Conservation (phyloP, 2,888 invertebrate genomes). For the Mycalesis mineus region DNA sequence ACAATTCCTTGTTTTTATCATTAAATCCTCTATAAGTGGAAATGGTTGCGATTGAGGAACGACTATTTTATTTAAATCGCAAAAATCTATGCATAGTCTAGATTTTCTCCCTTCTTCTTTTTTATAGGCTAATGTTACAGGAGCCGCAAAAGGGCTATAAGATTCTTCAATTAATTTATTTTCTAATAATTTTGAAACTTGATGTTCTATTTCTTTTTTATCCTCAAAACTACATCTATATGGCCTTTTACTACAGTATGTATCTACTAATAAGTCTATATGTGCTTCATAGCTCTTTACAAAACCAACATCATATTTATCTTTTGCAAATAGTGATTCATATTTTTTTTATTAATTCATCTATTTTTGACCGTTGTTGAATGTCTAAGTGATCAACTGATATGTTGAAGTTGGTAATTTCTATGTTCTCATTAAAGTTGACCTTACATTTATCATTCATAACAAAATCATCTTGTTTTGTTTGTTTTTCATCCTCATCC, state of each 20-base stretch:
- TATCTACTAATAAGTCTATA: conserved; percentile 29
- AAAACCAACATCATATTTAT: conserved; percentile 27
- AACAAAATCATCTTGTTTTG: neutral
- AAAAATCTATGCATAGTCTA: conserved; percentile 38
- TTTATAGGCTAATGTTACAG: conserved; percentile 25
- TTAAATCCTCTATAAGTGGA: conserved; percentile 41
- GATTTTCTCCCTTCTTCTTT: conserved; percentile 30
- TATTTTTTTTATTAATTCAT: neutral
- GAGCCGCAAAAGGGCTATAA: conserved; percentile 34
- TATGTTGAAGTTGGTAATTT: neutral
- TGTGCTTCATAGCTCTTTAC: conserved; percentile 27
- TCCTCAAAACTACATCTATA: conserved; percentile 30
- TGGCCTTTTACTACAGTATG: conserved; percentile 30
- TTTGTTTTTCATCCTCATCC: conserved; percentile 27
- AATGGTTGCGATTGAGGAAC: conserved; percentile 42
- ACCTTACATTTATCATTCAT: neutral
- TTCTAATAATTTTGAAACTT: conserved; percentile 27
- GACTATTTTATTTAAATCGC: conserved; percentile 40
- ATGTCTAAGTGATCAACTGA: neutral
- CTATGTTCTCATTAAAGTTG: neutral
- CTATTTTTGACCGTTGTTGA: neutral
- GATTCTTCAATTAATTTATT: conserved; percentile 33
- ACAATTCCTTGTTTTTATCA: conserved; percentile 41
- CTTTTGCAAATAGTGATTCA: conserved; percentile 24
- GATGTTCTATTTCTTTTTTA: conserved; percentile 31